Conservation (phyloP, 1,140 invertebrate genomes). For the Drosophila pseudoananassae region DNA sequence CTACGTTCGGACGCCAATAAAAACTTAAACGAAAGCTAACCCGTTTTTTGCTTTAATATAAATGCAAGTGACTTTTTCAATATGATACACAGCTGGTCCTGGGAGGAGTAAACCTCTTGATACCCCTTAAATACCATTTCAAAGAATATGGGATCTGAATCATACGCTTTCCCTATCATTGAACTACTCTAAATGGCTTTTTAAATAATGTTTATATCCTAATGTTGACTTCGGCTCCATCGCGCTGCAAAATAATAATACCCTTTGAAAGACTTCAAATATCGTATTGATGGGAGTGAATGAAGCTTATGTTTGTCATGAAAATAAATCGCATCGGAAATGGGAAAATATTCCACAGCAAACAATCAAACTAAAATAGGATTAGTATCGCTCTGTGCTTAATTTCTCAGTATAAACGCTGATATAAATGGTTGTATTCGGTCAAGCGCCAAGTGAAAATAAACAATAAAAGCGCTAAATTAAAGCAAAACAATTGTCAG, state of each 20-base stretch:
- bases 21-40: conserved; percentile 57
- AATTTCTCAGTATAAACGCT: conserved; percentile 58
- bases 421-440: conserved; percentile 28
- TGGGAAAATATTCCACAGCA: conserved; percentile 38
- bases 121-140: too few species aligned
- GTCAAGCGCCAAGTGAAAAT: conserved; percentile 49
- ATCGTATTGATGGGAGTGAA: conserved; percentile 11
- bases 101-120: too few species aligned
- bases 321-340: conserved; percentile 62
- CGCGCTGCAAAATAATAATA: neutral
- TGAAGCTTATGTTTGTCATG: conserved; percentile 65
- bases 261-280: conserved; percentile 2
- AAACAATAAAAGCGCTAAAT: conserved; percentile 18
- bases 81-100: too few species aligned
- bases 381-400: conserved; percentile 58
- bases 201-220: too few species aligned
- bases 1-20: conserved; percentile 54
- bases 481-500: conserved; percentile 24
- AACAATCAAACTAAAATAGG: conserved; percentile 68
- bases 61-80: neutral
- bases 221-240: too few species aligned
- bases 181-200: too few species aligned
- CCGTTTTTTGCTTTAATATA: neutral
- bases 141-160: too few species aligned
- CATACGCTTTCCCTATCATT: too few species aligned